Base-by-base conservation (phyloP, 2,113 vertebrate species). In the Myanophis thanlyinensis region DNA sequence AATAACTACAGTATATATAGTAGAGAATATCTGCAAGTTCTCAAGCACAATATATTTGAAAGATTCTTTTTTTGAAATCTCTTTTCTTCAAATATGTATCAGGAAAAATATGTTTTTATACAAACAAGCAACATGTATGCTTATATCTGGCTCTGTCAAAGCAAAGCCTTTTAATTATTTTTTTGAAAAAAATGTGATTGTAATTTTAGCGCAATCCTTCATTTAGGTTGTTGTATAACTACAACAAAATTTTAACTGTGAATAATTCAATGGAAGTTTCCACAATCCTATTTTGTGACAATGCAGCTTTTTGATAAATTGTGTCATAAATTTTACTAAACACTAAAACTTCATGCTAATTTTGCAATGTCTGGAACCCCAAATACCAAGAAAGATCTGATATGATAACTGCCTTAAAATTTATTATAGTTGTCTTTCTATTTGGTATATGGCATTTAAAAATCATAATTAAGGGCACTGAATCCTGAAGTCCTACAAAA, bases 271-370 rank as follows among this genome's bases (percentile, higher is more conserved):
- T 5, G 51, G 1, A 94, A 94, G 93, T 85, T 54, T 91, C 62
- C 35, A 94, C 87, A 52, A 35, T 85, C 35, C 53, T 93, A 27
- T 92, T 94, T 95, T 92, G 87, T 93, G 87, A 22, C 56, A 90
- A 13, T 46, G 88, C 48, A 85, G 90, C 54, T 46, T 80, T 91
- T 94, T 94, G 93, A 94, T 94, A 93, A 95, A 94, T 94, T 0
- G 1, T 96, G 95, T 95, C 94, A 94, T 93, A 96, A 90, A 89
- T 93, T 89, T 30, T 97, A 95, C 92, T 93, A 96, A 93, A 92
- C 48, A 93, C 54, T 94, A 95, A 94, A 86, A 5, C 94, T 93
- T 47, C 91, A n/a, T 86, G 92, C 94, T 95, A 95, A 96, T 93
- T 95, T 90, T 94, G 48, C 80, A 40, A 92, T 46, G 18, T 89